Base-by-base conservation (phyloP, 1,140 invertebrate species). In the Oryctes rhinoceros region DNA sequence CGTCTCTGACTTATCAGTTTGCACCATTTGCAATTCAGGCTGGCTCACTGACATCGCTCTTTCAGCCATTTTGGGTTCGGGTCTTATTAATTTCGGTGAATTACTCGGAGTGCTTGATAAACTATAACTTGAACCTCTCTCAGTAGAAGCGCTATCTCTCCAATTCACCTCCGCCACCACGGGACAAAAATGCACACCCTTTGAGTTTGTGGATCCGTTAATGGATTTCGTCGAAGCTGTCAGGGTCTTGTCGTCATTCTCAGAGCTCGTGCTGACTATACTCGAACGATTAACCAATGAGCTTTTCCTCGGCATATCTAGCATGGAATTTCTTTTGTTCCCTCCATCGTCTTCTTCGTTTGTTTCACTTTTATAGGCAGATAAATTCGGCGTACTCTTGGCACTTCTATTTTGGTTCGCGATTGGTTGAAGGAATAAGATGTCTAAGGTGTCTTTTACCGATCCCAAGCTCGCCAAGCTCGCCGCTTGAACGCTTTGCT, bases 121-220 rank as follows among this genome's bases (percentile, higher is more conserved):
- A 80, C 80, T 80, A 79, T 81, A 79, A 62, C 83, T 84, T 76
- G 85, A 80, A 30, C 85, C 85, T 15, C 85, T 81, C 6, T 71
- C 85, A 1, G 81, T 81, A 1, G 84, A 81, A 18, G 78, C 82
- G 67, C 78, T 82, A 75, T 86, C 84, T 77, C 90, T 89, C 92
- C 93, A 94, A 83, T 91, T 93, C 47, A 94, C 92, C 86, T 94
- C 92, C 18, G 92, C 91, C 1, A 94, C 93, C 47, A 94, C 90
- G 0, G 93, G 93, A 83, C 92, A 93, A 83, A 94, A 94, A 80
- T 91, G 91, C 1, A 92, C 92, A 47, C 90, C 90, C 85, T 90
- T 88, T 75, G 88, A 88, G 37, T 87, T 87, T 0, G 86, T 83
- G 13, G 89, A 90, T 0, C 89, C 89, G 13, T 81, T 90, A 87